Evolutionary conservation across 2,888 invertebrate species (phyloP).

Genomic region (Boloria selene): DNA sequence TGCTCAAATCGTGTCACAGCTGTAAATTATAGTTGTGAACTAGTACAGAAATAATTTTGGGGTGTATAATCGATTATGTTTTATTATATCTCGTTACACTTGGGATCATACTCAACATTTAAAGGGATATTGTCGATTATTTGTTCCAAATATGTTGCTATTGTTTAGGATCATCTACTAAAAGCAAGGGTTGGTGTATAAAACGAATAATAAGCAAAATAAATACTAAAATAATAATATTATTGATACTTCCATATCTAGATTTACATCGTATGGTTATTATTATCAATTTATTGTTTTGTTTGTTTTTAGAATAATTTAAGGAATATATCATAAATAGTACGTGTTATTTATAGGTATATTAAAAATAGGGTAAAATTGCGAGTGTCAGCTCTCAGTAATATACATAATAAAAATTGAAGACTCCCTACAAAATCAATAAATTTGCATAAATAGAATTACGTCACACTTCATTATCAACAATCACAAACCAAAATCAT

Average conservation of each 20-base stretch:
- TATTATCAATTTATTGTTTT: too few relatives aligned
- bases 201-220: constrained; percentile 10
- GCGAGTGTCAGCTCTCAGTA: too few relatives aligned
- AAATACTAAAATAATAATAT: background rate
- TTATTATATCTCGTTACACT: constrained; percentile 66
- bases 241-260: too few relatives aligned
- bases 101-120: constrained; percentile 50
- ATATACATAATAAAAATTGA: too few relatives aligned
- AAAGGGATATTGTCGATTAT: constrained; percentile 49
- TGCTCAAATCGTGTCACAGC: background rate
- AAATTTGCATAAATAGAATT: constrained; percentile 51
- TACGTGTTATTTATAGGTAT: too few relatives aligned
- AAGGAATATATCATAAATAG: too few relatives aligned
- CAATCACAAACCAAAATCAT: constrained; percentile 44
- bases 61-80: constrained; percentile 73
- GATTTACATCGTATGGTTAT: background rate
- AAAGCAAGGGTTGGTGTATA: constrained; percentile 11
- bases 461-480: constrained; percentile 55
- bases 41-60: constrained; percentile 59
- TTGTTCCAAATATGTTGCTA: constrained; percentile 46
- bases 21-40: constrained; percentile 31
- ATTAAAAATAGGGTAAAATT: too few relatives aligned
- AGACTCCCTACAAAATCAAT: constrained; percentile 32
- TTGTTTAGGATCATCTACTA: constrained; percentile 32
- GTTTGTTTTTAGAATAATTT: too few relatives aligned